Base-by-base conservation (phyloP, 2,888 invertebrate genomes). In the Lampropteryx suffumata region DNA sequence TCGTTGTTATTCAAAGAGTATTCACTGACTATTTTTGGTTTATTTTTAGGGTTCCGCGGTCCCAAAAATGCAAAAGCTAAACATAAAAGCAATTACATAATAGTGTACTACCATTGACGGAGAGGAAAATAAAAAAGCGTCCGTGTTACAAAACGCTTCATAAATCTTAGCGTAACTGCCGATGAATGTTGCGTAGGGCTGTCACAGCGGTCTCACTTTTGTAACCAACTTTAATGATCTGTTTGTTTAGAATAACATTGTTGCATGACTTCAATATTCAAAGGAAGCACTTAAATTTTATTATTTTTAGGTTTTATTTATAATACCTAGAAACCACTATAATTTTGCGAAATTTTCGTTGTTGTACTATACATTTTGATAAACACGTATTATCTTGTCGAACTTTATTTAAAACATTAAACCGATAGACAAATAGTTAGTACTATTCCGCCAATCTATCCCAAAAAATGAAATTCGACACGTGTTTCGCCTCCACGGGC, bases 81-180 rank as follows among this genome's bases (percentile, higher is more conserved):
- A 50, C 55, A 50, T 50, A 50, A 47, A 53, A 53, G 53, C 52
- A 59, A 62, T 59, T 55, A 61, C 59, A 50, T 57, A 62, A 62
- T 55, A 57, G 58, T 54, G 55, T 51, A 40, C 48, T 60, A 56
- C 61, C 68, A 71, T 72, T 71, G 64, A 70, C 58, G 50, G 56
- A 53, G 57, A 60, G 55, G 58, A 62, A 64, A 67, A 67, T 69
- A 67, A 66, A 61, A 64, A 66, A 69, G 61, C 59, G 60, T 61
- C 66, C 63, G 60, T 56, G 70, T 74, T 76, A 74, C 76, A 73
- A 71, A 70, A 73, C 68, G 59, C 55, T 64, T 61, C 67, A 69
- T 79, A 77, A 79, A 79, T 78, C 71, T 75, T 68, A 61, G 62
- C 64, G 68, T 72, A 76, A 72, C 70, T 69, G 65, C 28, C 37